These are phyloP conservation scores for Sarcophaga peregrina DNA, from an alignment of 1,140 invertebrate genomes.

Conservation along the genomic window DNA sequence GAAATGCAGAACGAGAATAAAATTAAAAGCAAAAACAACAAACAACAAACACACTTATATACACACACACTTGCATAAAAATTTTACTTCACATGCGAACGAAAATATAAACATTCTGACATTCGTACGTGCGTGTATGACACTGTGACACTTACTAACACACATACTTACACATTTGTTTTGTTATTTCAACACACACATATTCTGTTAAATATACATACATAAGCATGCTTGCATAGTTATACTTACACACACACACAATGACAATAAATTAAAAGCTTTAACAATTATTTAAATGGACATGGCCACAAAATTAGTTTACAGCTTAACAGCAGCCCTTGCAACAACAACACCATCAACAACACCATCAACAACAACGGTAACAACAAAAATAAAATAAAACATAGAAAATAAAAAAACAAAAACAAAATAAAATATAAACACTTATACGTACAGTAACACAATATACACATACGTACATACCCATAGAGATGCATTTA, in stretches of 20 bases:
- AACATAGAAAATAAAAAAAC: neutral
- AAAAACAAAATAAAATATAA: no score
- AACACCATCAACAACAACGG: no score
- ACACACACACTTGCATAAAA: no score
- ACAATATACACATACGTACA: no score
- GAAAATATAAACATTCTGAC: no score
- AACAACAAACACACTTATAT: no score
- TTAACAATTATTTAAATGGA: constrained; percentile 61
- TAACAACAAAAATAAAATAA: neutral
- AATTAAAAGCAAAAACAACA: no score
- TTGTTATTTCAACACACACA: neutral
- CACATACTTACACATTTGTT: neutral
- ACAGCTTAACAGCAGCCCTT: constrained; percentile 43
- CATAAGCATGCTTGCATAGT: neutral
- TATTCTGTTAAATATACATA: neutral
- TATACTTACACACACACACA: neutral
- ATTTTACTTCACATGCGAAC: no score
- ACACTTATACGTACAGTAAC: neutral
- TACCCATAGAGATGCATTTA: no score
- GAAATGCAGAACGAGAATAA: no score
- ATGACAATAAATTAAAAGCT: constrained; percentile 55
- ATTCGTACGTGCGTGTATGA: neutral
- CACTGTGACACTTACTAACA: neutral
- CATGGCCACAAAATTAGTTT: constrained; percentile 61
- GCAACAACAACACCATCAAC: no score